Conservation (phyloP, 2,113 vertebrate species). For the Procavia capensis region DNA sequence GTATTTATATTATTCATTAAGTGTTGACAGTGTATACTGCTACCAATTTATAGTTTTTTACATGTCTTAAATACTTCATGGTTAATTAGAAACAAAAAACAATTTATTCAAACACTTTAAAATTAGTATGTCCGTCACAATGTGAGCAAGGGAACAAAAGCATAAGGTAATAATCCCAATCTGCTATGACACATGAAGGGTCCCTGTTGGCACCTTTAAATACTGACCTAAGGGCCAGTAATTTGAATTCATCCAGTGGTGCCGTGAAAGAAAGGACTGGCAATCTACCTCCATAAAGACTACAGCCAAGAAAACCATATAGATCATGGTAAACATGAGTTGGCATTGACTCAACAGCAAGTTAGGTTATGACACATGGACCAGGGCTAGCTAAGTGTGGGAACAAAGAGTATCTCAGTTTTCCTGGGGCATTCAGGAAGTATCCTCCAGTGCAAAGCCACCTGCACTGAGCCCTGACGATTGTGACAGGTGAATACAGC, state of each 20-base stretch:
- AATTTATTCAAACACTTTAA: not conserved
- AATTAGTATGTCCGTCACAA: not conserved
- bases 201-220: too few species aligned
- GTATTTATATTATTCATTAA: not conserved
- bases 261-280: too few species aligned
- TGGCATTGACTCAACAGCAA: too few species aligned
- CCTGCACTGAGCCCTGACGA: not conserved
- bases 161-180: too few species aligned
- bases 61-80: not conserved
- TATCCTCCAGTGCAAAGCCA: not conserved
- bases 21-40: not conserved
- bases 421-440: not conserved
- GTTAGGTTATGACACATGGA: not conserved
- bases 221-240: too few species aligned
- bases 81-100: not conserved
- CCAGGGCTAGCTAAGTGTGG: accelerated
- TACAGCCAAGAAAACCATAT: too few species aligned
- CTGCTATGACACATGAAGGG: too few species aligned
- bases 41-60: not conserved
- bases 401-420: not conserved
- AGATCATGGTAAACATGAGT: too few species aligned
- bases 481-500: not conserved
- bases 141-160: not conserved
- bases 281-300: too few species aligned
- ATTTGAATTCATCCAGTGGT: too few species aligned